Base-by-base conservation (phyloP, 2,888 invertebrate species). In the Dolomedes plantarius region DNA sequence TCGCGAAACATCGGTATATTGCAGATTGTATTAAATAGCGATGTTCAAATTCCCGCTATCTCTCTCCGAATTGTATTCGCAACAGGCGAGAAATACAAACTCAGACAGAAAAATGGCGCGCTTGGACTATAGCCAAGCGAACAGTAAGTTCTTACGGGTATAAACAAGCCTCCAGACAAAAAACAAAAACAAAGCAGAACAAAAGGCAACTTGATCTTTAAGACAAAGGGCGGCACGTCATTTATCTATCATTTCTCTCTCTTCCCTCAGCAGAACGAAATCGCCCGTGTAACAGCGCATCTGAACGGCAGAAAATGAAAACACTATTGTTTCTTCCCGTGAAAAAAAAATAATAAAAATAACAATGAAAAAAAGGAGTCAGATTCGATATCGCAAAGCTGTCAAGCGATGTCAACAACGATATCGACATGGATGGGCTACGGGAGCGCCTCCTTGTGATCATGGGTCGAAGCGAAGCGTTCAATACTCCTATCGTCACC, bases 381-480 rank as follows among this genome's bases (percentile, higher is more conserved):
- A 82, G 71, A 83, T 83, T 69, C 76, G 83, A 83, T 83, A 83
- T 83, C 83, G 71, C 71, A 76, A 83, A 76, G 29, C 76, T 83
- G 83, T 72, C 83, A 83, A 31, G 65, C 7, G 75, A 75, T 75
- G 82, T 82, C 82, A 82, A 75, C 82, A 83, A 76, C 76, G 71
- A 76, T 75, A 75, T 76, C 71, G 72, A 83, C 65, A 71, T 64
- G 41, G 19, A 32, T 31, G 16, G 32, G 19, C 23, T 28, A 39
- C 19, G 50, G 28, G 39, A 32, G 41, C 29, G 27, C 32, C 67
- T 65, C 65, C 65, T 32, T 3, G 68, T 28, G 71, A 16, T 41
- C 36, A n/a, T 1, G 27, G 23, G 62, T 62, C 29, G 27, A 68
- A 50, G 71, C 16, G 41, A 23, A 23, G 19, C 16, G 65, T 16